A percentile compares a stretch with the other conserved stretches of the same genome.
Conservation (phyloP, 2,888 invertebrate species). For the Torymus tubicola region DNA sequence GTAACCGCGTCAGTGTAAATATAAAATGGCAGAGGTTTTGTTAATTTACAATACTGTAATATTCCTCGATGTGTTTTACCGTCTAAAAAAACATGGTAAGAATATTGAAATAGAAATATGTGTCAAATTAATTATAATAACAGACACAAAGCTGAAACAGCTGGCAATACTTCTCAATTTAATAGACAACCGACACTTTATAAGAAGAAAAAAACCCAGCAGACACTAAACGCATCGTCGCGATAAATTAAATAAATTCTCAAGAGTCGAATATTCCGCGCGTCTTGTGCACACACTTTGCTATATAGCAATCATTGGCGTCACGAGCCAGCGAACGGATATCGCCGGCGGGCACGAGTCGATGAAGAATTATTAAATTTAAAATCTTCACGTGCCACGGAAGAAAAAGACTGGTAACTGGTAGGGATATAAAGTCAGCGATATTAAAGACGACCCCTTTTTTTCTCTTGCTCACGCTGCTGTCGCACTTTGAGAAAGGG, state of each 20-base stretch:
- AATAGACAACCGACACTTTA: slow-evolving; percentile 23
- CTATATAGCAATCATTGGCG: slow-evolving; percentile 59
- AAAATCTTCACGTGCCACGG: slow-evolving; percentile 64
- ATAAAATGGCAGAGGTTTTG: too few relatives aligned
- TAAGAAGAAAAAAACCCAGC: slow-evolving; percentile 4
- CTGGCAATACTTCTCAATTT: slow-evolving; percentile 5
- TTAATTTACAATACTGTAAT: neutral
- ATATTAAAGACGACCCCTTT: slow-evolving; percentile 21
- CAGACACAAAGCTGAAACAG: too few relatives aligned
- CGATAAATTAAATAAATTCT: slow-evolving; percentile 61
- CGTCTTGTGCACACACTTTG: neutral
- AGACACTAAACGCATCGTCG: slow-evolving; percentile 25
- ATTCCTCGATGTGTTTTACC: too few relatives aligned
- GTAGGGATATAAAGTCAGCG: slow-evolving; percentile 44
- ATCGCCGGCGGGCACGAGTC: slow-evolving; percentile 47
- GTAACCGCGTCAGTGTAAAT: too few relatives aligned
- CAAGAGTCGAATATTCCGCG: slow-evolving; percentile 15
- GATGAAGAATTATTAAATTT: slow-evolving; percentile 66
- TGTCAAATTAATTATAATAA: too few relatives aligned
- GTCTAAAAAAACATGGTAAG: too few relatives aligned
- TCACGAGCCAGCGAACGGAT: slow-evolving; percentile 10
- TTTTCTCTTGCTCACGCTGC: neutral
- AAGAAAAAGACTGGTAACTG: slow-evolving; percentile 39
- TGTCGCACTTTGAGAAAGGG: slow-evolving; percentile 56
- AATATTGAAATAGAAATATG: too few relatives aligned